Evolutionary conservation across 2,113 vertebrate species (phyloP).

Genomic region (Delphinus delphis): DNA sequence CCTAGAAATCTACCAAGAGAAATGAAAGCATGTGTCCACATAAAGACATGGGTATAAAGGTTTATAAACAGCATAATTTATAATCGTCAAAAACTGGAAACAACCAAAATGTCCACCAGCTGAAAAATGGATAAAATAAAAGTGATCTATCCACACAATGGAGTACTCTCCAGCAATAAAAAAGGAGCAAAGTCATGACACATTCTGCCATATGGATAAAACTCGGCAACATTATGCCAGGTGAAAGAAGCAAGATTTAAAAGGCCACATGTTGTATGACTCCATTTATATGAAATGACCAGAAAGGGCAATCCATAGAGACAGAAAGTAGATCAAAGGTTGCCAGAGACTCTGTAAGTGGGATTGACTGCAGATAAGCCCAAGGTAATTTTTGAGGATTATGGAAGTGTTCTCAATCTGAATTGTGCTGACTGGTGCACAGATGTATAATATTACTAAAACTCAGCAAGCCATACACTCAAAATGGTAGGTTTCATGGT

Average conservation of each 20-base stretch:
- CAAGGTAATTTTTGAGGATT: neutral
- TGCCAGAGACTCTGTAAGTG: neutral
- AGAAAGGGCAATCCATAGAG: neutral
- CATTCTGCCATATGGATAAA: accelerated
- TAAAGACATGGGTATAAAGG: neutral
- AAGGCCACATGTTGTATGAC: neutral
- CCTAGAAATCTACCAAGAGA: neutral
- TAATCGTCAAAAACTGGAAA: neutral
- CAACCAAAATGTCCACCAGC: neutral
- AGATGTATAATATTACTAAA: neutral
- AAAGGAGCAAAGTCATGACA: neutral
- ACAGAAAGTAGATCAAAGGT: neutral
- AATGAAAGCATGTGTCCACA: neutral
- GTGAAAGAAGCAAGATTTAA: neutral
- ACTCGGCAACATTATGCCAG: neutral
- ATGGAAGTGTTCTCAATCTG: neutral
- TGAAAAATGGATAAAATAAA: neutral
- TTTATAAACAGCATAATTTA: neutral
- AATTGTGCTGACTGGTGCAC: neutral
- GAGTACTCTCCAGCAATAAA: no score
- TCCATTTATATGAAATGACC: neutral
- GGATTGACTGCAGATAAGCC: neutral
- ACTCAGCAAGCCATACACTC: neutral
- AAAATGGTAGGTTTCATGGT: neutral
- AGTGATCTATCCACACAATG: neutral